Conservation (phyloP, 2,888 invertebrate genomes). For the Sylvicola cinctus region DNA sequence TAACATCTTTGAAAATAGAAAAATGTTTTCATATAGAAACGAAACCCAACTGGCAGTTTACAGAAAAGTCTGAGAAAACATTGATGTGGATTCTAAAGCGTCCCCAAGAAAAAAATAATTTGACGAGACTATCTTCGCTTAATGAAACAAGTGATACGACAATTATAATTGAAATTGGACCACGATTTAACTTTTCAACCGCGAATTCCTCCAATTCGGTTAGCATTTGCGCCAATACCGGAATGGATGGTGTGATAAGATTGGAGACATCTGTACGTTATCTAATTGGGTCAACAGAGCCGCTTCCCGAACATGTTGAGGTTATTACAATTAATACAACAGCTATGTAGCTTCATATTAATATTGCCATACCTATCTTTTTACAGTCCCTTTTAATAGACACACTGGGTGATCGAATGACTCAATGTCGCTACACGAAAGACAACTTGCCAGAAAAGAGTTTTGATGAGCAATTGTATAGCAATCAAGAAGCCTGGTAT, state of each 20-base stretch:
- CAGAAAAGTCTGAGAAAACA: constrained; percentile 36
- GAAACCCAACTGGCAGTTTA: constrained; percentile 28
- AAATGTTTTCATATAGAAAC: constrained; percentile 63
- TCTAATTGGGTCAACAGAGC: constrained; percentile 30
- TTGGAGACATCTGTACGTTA: constrained; percentile 71
- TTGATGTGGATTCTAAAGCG: constrained; percentile 62
- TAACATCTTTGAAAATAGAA: constrained; percentile 43
- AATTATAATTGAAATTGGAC: constrained; percentile 68
- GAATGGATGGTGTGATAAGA: constrained; percentile 49
- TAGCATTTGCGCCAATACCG: constrained; percentile 76
- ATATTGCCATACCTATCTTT: constrained; percentile 3
- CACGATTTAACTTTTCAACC: constrained; percentile 84
- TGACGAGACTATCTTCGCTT: constrained; percentile 32
- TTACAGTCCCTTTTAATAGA: constrained; percentile 31
- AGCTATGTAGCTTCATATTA: not conserved
- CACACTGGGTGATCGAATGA: constrained; percentile 79
- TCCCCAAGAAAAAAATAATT: constrained; percentile 37
- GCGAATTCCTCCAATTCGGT: constrained; percentile 92
- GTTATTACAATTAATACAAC: constrained; percentile 6
- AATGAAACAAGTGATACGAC: constrained; percentile 20
- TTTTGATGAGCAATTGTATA: constrained; percentile 43
- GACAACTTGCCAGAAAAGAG: constrained; percentile 40
- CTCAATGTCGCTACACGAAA: constrained; percentile 62
- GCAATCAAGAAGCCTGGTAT: constrained; percentile 54
- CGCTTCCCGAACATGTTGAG: constrained; percentile 20